These are phyloP conservation scores for Eristalis pertinax DNA, from an alignment of 2,888 invertebrate genomes.

Conservation along the genomic window DNA sequence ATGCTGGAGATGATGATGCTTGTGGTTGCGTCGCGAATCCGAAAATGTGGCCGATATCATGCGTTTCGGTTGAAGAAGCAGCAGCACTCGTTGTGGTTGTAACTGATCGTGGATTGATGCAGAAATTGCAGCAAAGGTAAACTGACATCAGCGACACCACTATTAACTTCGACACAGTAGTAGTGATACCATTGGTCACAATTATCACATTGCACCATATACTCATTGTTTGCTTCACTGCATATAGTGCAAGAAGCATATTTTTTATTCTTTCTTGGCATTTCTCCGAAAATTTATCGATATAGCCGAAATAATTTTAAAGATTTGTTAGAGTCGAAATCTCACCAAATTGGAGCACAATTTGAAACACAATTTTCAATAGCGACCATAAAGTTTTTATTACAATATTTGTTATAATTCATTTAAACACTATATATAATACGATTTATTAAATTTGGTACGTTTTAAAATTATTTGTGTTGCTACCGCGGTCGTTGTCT, in stretches of 20 bases:
- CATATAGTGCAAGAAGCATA: not conserved
- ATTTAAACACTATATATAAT: no score
- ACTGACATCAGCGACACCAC: constrained; percentile 37
- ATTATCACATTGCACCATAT: not conserved
- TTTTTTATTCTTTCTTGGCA: not conserved
- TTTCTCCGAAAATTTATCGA: no score
- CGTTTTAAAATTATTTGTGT: no score
- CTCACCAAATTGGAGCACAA: no score
- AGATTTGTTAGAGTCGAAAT: no score
- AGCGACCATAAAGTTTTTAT: no score
- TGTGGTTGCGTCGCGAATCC: not conserved
- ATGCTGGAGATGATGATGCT: constrained; percentile 10
- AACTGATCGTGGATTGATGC: constrained; percentile 5
- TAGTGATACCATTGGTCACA: constrained; percentile 20
- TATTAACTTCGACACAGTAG: constrained; percentile 34
- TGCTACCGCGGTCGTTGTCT: no score
- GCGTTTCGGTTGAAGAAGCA: not conserved
- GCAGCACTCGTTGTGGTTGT: not conserved
- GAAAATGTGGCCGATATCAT: constrained; percentile 1
- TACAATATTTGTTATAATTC: no score
- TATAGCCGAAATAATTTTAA: no score
- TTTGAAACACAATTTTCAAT: no score
- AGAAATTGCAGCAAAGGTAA: constrained; percentile 25
- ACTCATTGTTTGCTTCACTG: not conserved
- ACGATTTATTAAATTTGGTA: no score